phyloP scores from a whole-genome alignment of 2,888 invertebrate genomes.

The Cosmorhoe ocellata region DNA sequence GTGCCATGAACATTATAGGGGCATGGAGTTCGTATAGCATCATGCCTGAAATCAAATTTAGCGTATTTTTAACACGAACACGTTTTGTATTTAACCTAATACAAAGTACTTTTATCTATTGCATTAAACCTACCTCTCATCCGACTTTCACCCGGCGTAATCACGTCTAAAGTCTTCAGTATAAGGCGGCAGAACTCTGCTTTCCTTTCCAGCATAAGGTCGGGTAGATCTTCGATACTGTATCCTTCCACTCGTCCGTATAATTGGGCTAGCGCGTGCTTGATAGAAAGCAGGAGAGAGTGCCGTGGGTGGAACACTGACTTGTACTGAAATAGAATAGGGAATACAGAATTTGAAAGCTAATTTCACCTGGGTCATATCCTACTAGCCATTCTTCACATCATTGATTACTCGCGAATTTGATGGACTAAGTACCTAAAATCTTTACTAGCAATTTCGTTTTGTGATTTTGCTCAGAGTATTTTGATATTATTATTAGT shows the following conservation, averaged over 20 bases:
- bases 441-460: too few species aligned
- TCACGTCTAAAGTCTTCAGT: slow-evolving; percentile 85
- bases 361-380: too few species aligned
- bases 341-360: neutral
- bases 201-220: slow-evolving; percentile 88
- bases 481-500: too few species aligned
- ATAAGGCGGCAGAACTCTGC: slow-evolving; percentile 87
- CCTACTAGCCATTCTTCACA: too few species aligned
- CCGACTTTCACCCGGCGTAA: slow-evolving; percentile 90
- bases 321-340: slow-evolving; percentile 75
- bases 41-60: slow-evolving; percentile 79
- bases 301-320: slow-evolving; percentile 90
- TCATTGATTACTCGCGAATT: too few species aligned
- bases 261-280: slow-evolving; percentile 88
- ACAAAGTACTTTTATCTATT: too few species aligned
- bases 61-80: neutral
- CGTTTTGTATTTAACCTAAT: too few species aligned
- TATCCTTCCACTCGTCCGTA: slow-evolving; percentile 90
- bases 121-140: slow-evolving; percentile 83
- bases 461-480: too few species aligned
- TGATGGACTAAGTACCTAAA: too few species aligned
- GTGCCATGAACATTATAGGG: slow-evolving; percentile 87
- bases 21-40: slow-evolving; percentile 91
- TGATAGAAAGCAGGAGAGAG: slow-evolving; percentile 85
- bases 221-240: slow-evolving; percentile 86